Evolutionary conservation across 2,888 invertebrate genomes (phyloP).

Genomic region (Lasioglossum oenotherae): DNA sequence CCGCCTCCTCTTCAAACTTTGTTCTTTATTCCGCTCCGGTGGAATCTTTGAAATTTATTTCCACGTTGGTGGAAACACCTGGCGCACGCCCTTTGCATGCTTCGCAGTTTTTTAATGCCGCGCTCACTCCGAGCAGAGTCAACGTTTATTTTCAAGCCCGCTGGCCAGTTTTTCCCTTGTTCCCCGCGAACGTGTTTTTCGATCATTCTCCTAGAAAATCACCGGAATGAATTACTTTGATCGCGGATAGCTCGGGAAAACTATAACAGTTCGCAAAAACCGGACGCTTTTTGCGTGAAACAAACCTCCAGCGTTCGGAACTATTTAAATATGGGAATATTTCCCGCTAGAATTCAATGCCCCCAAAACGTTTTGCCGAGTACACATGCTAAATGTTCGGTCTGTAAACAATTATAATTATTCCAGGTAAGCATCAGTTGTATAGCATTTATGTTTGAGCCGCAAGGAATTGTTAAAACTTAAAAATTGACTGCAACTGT

Average conservation of each 20-base stretch:
- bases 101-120: background rate
- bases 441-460: too few relatives aligned
- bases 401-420: too few relatives aligned
- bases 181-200: background rate
- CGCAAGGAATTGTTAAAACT: too few relatives aligned
- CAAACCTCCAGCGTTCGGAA: background rate
- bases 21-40: constrained; percentile 2
- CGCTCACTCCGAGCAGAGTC: background rate
- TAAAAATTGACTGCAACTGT: too few relatives aligned
- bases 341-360: background rate
- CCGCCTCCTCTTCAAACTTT: background rate
- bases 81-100: background rate
- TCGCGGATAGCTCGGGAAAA: background rate
- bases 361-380: background rate
- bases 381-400: background rate
- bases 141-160: background rate
- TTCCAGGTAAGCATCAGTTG: too few relatives aligned
- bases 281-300: background rate
- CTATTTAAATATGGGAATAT: background rate
- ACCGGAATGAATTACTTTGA: background rate
- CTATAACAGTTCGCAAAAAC: background rate
- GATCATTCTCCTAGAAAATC: background rate
- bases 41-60: constrained; percentile 17
- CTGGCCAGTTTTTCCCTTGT: background rate
- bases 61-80: constrained; percentile 27